These are phyloP conservation scores for Geodia barretti DNA, from an alignment of 37 sponge, comb jelly and placozoan genomes.

Conservation along the genomic window DNA sequence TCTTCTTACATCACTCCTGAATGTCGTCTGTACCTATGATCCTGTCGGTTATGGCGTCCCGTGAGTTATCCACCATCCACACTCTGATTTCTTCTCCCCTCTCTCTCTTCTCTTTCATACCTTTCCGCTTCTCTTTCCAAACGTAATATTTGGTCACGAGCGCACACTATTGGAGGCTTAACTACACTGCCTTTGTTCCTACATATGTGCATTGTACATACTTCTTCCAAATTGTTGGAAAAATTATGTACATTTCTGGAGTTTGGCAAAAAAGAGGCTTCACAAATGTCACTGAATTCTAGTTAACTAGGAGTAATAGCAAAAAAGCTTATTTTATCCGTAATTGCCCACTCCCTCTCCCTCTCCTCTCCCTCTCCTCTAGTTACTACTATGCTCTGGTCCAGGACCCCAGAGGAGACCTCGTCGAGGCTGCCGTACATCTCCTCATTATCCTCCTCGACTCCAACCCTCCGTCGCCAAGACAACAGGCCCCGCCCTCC, in stretches of 20 bases:
- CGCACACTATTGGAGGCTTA: too few species aligned
- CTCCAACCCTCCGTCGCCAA: conserved; percentile 50
- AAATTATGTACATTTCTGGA: too few species aligned
- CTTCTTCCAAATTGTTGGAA: too few species aligned
- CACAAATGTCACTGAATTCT: not conserved
- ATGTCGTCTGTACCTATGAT: conserved; percentile 86
- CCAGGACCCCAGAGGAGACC: conserved; percentile 71
- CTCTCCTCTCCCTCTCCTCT: not conserved
- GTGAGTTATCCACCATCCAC: conserved; percentile 31
- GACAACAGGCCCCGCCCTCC: conserved; percentile 1
- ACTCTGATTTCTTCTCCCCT: not conserved
- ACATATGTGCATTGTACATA: too few species aligned
- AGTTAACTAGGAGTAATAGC: not conserved
- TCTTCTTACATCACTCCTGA: conserved; percentile 87
- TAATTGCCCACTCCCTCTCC: conserved; percentile 9
- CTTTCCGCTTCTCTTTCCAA: not conserved
- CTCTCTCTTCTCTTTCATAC: not conserved
- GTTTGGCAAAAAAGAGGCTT: too few species aligned
- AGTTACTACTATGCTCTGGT: conserved; percentile 92
- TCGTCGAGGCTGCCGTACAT: conserved; percentile 83
- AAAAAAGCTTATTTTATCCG: not conserved
- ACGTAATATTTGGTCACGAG: too few species aligned
- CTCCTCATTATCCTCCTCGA: conserved; percentile 82
- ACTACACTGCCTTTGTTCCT: too few species aligned
- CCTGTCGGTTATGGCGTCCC: conserved; percentile 97